Percentiles rank a stretch among this genome's conserved stretches.
These are phyloP conservation scores for Euglossa dilemma DNA, from an alignment of 1,140 invertebrate species.

Conservation along the genomic window DNA sequence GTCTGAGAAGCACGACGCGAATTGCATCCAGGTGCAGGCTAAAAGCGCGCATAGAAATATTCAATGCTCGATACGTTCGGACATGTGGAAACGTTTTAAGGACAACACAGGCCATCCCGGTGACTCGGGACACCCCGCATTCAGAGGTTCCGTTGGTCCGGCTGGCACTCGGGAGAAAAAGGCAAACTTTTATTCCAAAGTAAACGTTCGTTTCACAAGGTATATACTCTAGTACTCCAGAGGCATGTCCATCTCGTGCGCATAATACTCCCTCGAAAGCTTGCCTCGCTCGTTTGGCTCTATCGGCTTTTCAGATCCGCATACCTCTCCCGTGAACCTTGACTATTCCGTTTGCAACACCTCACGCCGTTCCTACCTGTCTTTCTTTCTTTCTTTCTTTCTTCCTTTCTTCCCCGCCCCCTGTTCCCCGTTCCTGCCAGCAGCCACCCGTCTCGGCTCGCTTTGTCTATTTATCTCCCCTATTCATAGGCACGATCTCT, in stretches of 20 bases:
- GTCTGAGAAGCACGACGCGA: too few species aligned
- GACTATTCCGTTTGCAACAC: slow-evolving; percentile 64
- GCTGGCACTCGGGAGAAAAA: too few species aligned
- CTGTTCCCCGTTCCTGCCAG: neutral
- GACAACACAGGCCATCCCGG: too few species aligned
- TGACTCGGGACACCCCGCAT: too few species aligned
- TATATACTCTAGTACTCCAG: neutral
- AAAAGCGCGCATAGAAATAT: too few species aligned
- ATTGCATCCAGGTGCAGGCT: too few species aligned
- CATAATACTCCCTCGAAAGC: slow-evolving; percentile 34
- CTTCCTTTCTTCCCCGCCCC: neutral
- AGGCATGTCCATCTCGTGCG: slow-evolving; percentile 1
- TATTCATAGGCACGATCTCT: slow-evolving; percentile 52
- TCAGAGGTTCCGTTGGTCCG: too few species aligned
- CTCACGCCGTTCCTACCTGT: slow-evolving; percentile 39
- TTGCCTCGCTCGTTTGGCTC: slow-evolving; percentile 34
- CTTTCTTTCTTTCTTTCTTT: slow-evolving; percentile 29
- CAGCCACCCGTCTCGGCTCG: neutral
- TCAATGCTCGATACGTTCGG: too few species aligned
- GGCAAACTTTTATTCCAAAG: neutral
- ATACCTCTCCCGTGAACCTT: slow-evolving; percentile 69
- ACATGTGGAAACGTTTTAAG: too few species aligned
- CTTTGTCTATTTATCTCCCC: slow-evolving; percentile 47
- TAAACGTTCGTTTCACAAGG: neutral
- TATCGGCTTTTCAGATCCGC: slow-evolving; percentile 63